A percentile compares a stretch with the other conserved stretches of the same genome.
Conservation (phyloP, 2,888 invertebrate species). For the Pecten maximus region DNA sequence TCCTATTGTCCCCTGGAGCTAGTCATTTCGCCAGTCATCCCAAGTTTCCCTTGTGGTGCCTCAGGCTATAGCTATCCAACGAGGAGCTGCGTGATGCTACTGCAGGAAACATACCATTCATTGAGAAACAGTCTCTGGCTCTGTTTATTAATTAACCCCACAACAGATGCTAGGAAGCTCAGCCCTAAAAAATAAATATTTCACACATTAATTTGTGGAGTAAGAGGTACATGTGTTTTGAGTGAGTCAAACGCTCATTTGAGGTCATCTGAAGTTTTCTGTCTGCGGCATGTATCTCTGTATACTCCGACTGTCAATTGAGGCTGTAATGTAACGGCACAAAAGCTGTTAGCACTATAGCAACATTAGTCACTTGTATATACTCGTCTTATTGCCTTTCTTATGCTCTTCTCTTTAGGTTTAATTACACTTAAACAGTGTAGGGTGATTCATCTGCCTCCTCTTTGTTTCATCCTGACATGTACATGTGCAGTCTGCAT, state of each 20-base stretch:
- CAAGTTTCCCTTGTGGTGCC: constrained; percentile 6
- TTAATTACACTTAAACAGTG: neutral
- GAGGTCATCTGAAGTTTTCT: neutral
- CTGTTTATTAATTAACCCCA: constrained; percentile 24
- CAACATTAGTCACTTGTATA: neutral
- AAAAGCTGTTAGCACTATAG: neutral
- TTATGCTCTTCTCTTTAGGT: neutral
- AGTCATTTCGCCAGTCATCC: neutral
- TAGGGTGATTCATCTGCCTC: neutral
- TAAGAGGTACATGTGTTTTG: constrained; percentile 2
- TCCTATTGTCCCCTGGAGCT: neutral
- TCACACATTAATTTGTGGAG: neutral
- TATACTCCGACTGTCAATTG: neutral
- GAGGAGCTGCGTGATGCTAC: neutral
- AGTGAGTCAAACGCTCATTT: neutral
- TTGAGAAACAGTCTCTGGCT: neutral
- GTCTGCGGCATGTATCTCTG: neutral
- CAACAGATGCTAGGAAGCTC: constrained; percentile 5
- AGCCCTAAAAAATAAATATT: neutral
- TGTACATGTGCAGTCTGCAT: neutral
- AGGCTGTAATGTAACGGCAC: neutral
- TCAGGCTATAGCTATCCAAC: neutral
- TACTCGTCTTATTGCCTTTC: neutral
- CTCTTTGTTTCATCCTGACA: neutral
- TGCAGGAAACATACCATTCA: neutral